Evolutionary conservation across 2,888 invertebrate genomes (phyloP).

Genomic region (Ennomos quercinarius): DNA sequence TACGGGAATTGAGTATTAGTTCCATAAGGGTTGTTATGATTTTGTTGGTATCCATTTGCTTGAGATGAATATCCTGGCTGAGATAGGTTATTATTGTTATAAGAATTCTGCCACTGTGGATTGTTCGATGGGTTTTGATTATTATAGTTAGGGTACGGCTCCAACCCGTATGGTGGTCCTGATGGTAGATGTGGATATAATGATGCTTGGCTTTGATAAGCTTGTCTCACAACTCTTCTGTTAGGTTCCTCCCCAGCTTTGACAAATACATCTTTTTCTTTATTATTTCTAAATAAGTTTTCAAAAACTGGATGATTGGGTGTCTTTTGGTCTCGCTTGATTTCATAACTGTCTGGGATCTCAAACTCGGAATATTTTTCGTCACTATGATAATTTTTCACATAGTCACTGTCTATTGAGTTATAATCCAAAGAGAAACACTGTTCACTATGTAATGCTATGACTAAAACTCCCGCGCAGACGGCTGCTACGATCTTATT

Average conservation of each 20-base stretch:
- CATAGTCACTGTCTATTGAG: slow-evolving; percentile 28
- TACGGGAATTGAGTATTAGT: slow-evolving; percentile 1
- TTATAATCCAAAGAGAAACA: slow-evolving; percentile 38
- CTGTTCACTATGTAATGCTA: slow-evolving; percentile 42
- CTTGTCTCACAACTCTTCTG: slow-evolving; percentile 52
- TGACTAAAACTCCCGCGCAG: slow-evolving; percentile 40
- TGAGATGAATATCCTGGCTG: slow-evolving; percentile 6
- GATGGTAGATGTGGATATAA: slow-evolving; percentile 55
- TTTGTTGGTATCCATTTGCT: slow-evolving; percentile 11
- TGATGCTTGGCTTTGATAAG: slow-evolving; percentile 42
- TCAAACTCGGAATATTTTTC: not conserved
- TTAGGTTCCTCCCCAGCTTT: slow-evolving; percentile 21
- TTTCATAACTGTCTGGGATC: not conserved
- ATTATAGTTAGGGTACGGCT: slow-evolving; percentile 34
- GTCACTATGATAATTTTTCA: not conserved
- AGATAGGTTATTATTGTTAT: slow-evolving; percentile 11
- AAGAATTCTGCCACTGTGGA: slow-evolving; percentile 20
- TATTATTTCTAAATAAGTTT: not conserved
- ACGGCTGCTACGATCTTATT: slow-evolving; percentile 40
- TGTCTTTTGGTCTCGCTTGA: not conserved
- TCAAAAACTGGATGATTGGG: not conserved
- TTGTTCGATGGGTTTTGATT: slow-evolving; percentile 29
- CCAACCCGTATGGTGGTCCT: slow-evolving; percentile 44
- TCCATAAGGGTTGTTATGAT: slow-evolving; percentile 10
- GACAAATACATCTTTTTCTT: slow-evolving; percentile 16